Conservation (phyloP, 2,113 vertebrate species). For the Budorcas taxicolor region DNA sequence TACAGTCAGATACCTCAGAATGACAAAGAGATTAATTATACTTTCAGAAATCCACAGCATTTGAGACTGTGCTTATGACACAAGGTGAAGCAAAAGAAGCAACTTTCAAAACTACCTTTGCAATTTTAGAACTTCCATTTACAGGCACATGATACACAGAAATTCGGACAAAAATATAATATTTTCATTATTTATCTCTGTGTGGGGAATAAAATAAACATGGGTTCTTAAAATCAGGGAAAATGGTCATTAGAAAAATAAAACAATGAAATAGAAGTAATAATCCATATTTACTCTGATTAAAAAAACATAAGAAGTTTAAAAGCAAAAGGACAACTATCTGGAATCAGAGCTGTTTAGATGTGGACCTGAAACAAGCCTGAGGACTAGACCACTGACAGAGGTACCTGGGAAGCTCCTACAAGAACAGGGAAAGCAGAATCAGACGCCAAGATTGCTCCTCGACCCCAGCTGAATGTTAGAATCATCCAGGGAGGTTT, state of each 20-base stretch:
- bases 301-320: background rate
- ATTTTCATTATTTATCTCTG: background rate
- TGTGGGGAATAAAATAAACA: background rate
- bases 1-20: background rate
- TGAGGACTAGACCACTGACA: background rate
- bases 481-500: background rate
- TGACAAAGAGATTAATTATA: background rate
- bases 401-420: background rate
- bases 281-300: background rate
- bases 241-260: background rate
- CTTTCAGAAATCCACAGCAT: background rate
- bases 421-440: background rate
- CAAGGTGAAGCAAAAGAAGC: background rate
- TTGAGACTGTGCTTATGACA: background rate
- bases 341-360: background rate
- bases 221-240: background rate
- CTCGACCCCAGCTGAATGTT: rapidly evolving
- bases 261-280: background rate
- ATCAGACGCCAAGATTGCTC: background rate
- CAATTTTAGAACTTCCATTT: background rate
- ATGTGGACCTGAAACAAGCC: background rate
- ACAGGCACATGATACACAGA: background rate
- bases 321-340: background rate
- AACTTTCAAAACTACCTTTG: background rate
- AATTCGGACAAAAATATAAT: background rate